phyloP scores from a whole-genome alignment of 2,113 vertebrate species.

The Bombycilla garrulus region DNA sequence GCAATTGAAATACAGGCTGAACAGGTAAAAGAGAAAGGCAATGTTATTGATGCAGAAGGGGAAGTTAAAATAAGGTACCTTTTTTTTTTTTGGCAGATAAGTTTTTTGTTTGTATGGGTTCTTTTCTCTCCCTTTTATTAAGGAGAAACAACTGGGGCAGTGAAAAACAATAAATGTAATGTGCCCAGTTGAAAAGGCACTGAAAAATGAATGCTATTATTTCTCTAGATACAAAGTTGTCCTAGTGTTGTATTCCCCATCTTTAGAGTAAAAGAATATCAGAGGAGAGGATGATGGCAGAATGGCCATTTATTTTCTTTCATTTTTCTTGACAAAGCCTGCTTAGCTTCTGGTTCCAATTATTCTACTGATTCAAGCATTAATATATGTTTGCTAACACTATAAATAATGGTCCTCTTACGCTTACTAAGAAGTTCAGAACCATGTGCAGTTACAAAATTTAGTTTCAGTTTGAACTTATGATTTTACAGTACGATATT shows the following conservation, averaged over 20 bases:
- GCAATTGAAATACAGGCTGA: background rate
- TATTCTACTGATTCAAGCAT: background rate
- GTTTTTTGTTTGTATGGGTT: background rate
- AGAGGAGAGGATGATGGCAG: background rate
- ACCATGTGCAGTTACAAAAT: background rate
- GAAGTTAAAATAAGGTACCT: background rate
- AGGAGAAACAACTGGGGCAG: background rate
- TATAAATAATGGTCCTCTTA: background rate
- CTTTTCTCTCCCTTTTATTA: background rate
- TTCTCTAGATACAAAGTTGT: background rate
- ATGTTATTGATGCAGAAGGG: background rate
- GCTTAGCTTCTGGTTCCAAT: background rate
- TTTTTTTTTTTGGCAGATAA: background rate
- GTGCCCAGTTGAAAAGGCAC: background rate
- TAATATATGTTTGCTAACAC: background rate
- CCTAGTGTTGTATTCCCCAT: background rate
- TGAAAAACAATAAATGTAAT: background rate
- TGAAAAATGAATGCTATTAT: background rate
- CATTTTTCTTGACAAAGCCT: background rate
- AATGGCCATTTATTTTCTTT: background rate
- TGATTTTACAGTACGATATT: background rate
- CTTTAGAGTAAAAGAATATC: background rate
- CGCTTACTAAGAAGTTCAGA: background rate
- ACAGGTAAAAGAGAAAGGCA: background rate
- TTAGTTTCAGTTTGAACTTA: background rate